Percentiles rank a stretch among this genome's conserved stretches.
Conservation (phyloP, 2,888 invertebrate genomes). For the Pyrrhia umbra region DNA sequence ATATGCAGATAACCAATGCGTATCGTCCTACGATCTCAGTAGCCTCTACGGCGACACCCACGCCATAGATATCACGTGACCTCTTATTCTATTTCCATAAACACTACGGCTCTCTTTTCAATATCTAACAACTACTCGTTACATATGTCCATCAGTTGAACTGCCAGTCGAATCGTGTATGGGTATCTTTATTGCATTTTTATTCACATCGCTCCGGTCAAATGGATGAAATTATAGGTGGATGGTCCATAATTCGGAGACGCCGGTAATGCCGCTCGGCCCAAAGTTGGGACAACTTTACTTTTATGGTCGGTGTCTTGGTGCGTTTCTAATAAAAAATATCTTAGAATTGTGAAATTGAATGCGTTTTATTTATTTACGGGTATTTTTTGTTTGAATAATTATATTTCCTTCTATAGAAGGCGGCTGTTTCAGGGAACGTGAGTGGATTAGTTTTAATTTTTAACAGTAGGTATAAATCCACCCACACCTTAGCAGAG, state of each 20-base stretch:
- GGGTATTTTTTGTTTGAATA: slow-evolving; percentile 9
- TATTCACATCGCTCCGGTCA: slow-evolving; percentile 44
- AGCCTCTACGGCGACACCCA: slow-evolving; percentile 13
- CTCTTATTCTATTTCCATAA: slow-evolving; percentile 1
- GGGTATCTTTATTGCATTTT: slow-evolving; percentile 54
- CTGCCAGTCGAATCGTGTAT: slow-evolving; percentile 30
- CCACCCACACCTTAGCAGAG: no score
- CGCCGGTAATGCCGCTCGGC: slow-evolving; percentile 26
- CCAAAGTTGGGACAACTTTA: slow-evolving; percentile 28
- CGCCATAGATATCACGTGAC: slow-evolving; percentile 2
- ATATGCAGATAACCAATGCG: not conserved
- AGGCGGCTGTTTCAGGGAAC: not conserved
- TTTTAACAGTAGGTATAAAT: not conserved
- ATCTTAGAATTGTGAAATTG: slow-evolving; percentile 42
- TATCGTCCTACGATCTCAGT: not conserved
- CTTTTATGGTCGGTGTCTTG: slow-evolving; percentile 37
- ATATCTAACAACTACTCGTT: slow-evolving; percentile 28
- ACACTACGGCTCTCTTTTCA: slow-evolving; percentile 1
- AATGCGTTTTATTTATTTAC: slow-evolving; percentile 35
- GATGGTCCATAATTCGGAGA: slow-evolving; percentile 45
- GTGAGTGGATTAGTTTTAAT: not conserved
- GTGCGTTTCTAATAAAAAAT: slow-evolving; percentile 36
- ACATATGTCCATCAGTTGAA: slow-evolving; percentile 24
- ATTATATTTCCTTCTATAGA: slow-evolving; percentile 4
- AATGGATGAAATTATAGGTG: slow-evolving; percentile 47